Evolutionary conservation across 2,113 vertebrate species (phyloP), one percentile per base, ranked within the genome.

Genomic region (Synchiropus splendidus): DNA sequence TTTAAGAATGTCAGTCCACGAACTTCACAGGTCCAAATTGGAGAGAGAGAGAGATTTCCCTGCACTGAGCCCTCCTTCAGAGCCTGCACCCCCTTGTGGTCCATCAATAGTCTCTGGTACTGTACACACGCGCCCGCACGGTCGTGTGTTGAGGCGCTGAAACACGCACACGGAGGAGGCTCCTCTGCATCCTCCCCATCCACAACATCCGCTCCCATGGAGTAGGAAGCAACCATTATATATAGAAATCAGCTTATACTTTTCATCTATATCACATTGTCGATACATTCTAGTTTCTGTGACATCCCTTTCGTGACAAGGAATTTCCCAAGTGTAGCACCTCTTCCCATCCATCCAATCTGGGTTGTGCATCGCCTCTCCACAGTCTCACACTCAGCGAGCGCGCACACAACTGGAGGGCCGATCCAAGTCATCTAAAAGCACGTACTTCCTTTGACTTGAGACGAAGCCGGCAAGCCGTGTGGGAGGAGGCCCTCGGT

Each of bases 241-340:
- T 18, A 36, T 75, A 74, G 72, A 77, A 73, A 72, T 78, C 65
- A 82, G 74, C 77, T 76, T 83, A 75, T 77, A 64, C 45, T 31
- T 67, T 64, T 79, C 42, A 74, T 75, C 73, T 60, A 71, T 75
- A 65, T 66, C 66, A 45, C 50, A 62, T 68, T 74, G 70, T 76
- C 81, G 80, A 81, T 85, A 84, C 78, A 84, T 83, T 85, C 79
- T 74, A 62, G 67, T 73, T 70, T 69, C 16, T 54, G 57, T 34
- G 42, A 42, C 54, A 75, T 67, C 70, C 79, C 74, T 72, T 77
- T 75, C 61, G 54, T 67, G 77, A 55, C 47, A 51, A 61, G 70
- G 44, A 81, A 63, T 48, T 65, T n/a, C n/a, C 46, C 45, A 59
- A 45, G 36, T 5, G 13, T 45, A 67, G 52, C 44, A 34, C 44